Evolutionary conservation across 2,888 invertebrate genomes (phyloP), one percentile per base, ranked within the genome.

Genomic region (Rhodophaea formosa): DNA sequence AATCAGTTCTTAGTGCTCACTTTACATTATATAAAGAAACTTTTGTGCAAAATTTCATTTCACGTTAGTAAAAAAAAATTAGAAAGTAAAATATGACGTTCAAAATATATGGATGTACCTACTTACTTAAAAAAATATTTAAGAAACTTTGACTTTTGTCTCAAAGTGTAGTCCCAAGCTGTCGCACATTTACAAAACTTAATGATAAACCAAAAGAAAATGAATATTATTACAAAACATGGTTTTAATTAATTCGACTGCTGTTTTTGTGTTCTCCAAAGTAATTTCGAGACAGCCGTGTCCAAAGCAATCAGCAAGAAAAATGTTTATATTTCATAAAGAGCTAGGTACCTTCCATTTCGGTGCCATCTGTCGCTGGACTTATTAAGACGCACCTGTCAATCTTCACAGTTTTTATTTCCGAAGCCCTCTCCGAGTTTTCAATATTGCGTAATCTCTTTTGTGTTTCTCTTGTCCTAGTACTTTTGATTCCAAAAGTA

Each of bases 361-460:
- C 68, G 64, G 67, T 66, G 76, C 76, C 91, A 90, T 84, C 86
- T 89, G 90, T 82, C 80, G 81, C 82, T 78, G 68, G 68, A 77
- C 84, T 90, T 91, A 91, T 90, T 91, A 91, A 88, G 88, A 86
- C 88, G 87, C 91, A 91, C 91, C 91, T 91, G 91, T 91, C 91
- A 91, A 91, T 91, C 90, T 89, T 82, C 71, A 68, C 69, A 75
- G 71, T 88, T 90, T 88, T 90, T 88, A 88, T 90, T 89, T 77
- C 75, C 61, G 72, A 79, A 77, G 76, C 79, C 80, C 83, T 80
- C 81, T 74, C 76, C 74, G 72, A 79, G 42, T 39, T 74, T 83
- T 71, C 72, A 89, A 86, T 86, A 80, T 81, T 79, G 64, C n/a
- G 15, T 66, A 72, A 77, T 66, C 77, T 77, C 80, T 84, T 79